phyloP scores from a whole-genome alignment of 2,797 vertebrate genomes.

The Onychomys torridus region DNA sequence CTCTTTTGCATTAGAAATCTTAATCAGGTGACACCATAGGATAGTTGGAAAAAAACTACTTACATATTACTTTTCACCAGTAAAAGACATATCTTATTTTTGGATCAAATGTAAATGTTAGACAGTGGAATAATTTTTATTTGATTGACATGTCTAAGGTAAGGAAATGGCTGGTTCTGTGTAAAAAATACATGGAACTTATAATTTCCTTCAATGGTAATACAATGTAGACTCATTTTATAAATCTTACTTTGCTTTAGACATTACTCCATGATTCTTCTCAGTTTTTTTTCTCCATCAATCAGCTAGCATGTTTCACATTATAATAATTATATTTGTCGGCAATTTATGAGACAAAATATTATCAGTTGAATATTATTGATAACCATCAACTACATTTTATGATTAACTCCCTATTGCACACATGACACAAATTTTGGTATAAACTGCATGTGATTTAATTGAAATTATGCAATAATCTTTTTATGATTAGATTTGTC shows the following conservation, averaged over 20 bases:
- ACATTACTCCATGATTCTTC: neutral
- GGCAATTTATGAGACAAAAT: constrained; percentile 54
- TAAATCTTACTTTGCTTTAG: constrained; percentile 19
- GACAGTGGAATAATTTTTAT: constrained; percentile 44
- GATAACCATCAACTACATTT: constrained; percentile 13
- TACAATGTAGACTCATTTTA: neutral
- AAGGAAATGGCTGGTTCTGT: constrained; percentile 30
- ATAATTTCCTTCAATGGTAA: constrained; percentile 17
- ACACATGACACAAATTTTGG: constrained; percentile 2
- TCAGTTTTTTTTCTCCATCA: constrained; percentile 17
- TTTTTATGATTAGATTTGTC: constrained; percentile 52
- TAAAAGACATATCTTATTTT: constrained; percentile 47
- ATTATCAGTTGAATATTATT: neutral
- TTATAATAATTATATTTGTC: neutral
- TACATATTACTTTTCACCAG: neutral
- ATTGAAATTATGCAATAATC: constrained; percentile 39
- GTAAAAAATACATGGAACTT: neutral
- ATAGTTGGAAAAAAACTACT: constrained; percentile 68
- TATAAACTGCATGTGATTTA: constrained; percentile 61
- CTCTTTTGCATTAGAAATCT: constrained; percentile 76
- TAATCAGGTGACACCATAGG: constrained; percentile 76
- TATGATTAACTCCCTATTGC: constrained; percentile 25
- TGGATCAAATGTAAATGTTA: constrained; percentile 78
- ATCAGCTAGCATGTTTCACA: constrained; percentile 18
- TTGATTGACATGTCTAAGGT: constrained; percentile 56